Evolutionary conservation across 2,113 vertebrate species (phyloP), one percentile per base, ranked within the genome.

Genomic region (Siphamia tubifer): DNA sequence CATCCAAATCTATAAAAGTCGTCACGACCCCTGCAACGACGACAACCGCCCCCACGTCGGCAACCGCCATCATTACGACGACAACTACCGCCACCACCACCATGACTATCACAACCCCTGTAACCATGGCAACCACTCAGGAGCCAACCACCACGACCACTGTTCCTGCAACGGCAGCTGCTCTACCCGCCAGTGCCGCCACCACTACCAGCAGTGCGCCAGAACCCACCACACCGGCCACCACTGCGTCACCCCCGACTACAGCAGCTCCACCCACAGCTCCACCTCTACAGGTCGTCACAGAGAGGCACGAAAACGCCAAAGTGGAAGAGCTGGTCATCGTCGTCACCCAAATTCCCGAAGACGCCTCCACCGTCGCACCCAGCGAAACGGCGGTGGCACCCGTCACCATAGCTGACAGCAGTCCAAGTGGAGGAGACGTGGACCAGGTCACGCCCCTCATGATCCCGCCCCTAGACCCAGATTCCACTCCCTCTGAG

Each of bases 1-100:
- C 89, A 25, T 70, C 65, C 54, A 87, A 84, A 61, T 30, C 91
- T 2, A 39, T 68, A 6, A 82, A 85, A 13, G 68, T 91, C 40
- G 57, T 85, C 39, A 67, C 77, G 24, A 72, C 77, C 0, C 8
- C 85, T 73, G 82, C 75, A 0, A 69, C 79, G 15, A 72, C 79
- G 35, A 68, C 79, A 5, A 71, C 82, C 38, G 21, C 87, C 1
- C 43, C 44, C 9, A 49, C 57, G 16, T 61, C 74, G 20, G 35
- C 60, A 1, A 54, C 69, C 0, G 15, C 54, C 0, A 5, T 56
- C 4, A 36, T 47, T 15, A 69, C 77, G 13, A 44, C 74, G 16
- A 39, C 58, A 3, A 17, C 20, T 2, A 40, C 61, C 16, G 21
- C 44, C 0, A 56, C 64, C 2, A 64, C 60, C 1, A 47, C 51